Percentiles rank a stretch among this genome's conserved stretches.
phyloP scores from a whole-genome alignment of 2,797 vertebrate genomes.

The Chelon auratus region DNA sequence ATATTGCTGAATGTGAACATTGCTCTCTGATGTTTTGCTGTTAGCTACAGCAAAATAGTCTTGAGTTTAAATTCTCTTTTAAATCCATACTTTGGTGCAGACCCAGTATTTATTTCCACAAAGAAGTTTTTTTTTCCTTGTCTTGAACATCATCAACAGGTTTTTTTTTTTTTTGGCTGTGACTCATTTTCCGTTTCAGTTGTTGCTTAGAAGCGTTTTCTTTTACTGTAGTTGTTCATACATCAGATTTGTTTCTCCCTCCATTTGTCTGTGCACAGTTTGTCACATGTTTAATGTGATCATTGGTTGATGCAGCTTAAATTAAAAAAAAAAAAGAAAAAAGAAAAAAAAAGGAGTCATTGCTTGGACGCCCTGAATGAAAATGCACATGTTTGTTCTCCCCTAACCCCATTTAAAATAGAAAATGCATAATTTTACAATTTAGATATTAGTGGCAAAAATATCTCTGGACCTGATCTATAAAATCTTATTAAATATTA shows the following conservation, averaged over 20 bases:
- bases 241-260: neutral
- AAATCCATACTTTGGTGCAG: neutral
- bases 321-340: no score
- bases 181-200: conserved; percentile 8
- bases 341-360: neutral
- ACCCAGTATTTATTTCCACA: neutral
- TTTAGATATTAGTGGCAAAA: neutral
- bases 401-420: neutral
- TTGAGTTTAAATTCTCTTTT: neutral
- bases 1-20: neutral
- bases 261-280: neutral
- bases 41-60: neutral
- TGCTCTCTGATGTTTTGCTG: neutral
- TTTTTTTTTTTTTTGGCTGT: conserved; percentile 5
- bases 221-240: conserved; percentile 7
- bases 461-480: neutral
- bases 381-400: neutral
- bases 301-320: conserved; percentile 3
- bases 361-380: neutral
- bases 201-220: neutral
- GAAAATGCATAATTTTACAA: neutral
- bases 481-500: neutral
- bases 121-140: neutral
- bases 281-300: conserved; percentile 1
- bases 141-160: no score